Evolutionary conservation across 2,113 vertebrate species (phyloP), one percentile per base, ranked within the genome.

Genomic region (Silurus meridionalis): DNA sequence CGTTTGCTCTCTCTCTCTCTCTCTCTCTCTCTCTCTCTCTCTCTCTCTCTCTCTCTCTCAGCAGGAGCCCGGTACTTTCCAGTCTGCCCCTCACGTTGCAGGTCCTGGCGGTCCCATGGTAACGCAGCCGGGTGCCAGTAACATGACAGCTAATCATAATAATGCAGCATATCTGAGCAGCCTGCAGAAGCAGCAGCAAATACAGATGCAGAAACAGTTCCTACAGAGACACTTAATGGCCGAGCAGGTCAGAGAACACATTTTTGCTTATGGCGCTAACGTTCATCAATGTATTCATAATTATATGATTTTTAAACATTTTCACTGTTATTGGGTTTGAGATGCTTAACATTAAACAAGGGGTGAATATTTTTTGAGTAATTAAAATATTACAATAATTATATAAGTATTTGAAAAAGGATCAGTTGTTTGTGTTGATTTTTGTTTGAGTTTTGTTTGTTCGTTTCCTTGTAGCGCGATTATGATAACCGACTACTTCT

Each of bases 21-120:
- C 37, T 58, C 19, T 67, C 7, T 77, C 0, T 17, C 6, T 85
- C 8, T 19, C 87, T 89, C 57, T 37, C 28, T 37, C 28, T 19
- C 1, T 79, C 6, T 57, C 37, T 58, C 19, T 67, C 7, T 77
- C 0, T 17, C 6, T 85, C 8, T 19, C 87, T 89, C 57, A 74
- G 19, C 93, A 99, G 98, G 98, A 99, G 88, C 97, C 97, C 90
- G 97, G 87, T 90, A 57, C 95, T 5, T 93, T 96, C 89, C 85
- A 93, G 0, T 71, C 93, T 0, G 94, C 95, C 80, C 89, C 96
- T 14, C 91, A 96, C 0, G 94, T 95, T 82, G 93, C 96, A 0
- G 95, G 94, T 69, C 95, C 95, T 0, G 91, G 95, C 78, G 92
- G 92, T 80, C 85, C 93, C 83, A 95, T 97, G 92, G 86, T 93